Base-by-base conservation (phyloP, 2,797 vertebrate genomes). In the Labeo calbasu region DNA sequence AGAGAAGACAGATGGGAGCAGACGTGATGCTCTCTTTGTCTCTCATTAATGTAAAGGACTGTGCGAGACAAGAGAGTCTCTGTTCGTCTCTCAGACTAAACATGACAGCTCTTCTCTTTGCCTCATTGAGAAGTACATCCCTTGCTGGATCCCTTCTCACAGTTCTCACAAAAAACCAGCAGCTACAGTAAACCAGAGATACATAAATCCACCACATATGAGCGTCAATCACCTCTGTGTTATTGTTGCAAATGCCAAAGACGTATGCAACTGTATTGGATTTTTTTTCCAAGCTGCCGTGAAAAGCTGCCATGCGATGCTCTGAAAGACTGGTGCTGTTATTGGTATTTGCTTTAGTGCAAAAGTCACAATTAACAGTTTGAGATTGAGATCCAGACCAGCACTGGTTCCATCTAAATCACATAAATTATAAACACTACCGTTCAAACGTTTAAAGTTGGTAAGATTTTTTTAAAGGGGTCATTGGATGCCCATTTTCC, bases 31-130 rank as follows among this genome's bases (percentile, higher is more conserved):
- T 43, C 79, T 85, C 43, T 82, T 77, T 87, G 80, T 83, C 77
- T 85, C 80, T 86, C 77, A 86, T 89, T 86, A 87, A 84, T 78
- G 72, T 83, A 85, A 87, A 75, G 81, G 59, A 73, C n/a, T 43
- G 25, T 78, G 50, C 6, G 9, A 81, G 65, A 85, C 19, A 53
- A 83, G 70, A 25, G 63, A 72, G 70, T 73, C 65, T 71, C 48
- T 48, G 65, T 82, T 78, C 32, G 17, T 66, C 53, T 85, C 68
- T 87, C 51, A 86, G 79, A 85, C 50, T 63, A 15, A 84, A 85
- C 66, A 87, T 83, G 86, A 87, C 82, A 85, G 77, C 50, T 69
- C 66, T 46, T 77, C 48, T 77, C 36, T 25, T 65, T 75, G 15
- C 43, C 73, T 68, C 23, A 59, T 65, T 79, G 55, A 79, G 46